Conservation (phyloP, 2,113 vertebrate genomes). For the Microcebus ravelobensis region DNA sequence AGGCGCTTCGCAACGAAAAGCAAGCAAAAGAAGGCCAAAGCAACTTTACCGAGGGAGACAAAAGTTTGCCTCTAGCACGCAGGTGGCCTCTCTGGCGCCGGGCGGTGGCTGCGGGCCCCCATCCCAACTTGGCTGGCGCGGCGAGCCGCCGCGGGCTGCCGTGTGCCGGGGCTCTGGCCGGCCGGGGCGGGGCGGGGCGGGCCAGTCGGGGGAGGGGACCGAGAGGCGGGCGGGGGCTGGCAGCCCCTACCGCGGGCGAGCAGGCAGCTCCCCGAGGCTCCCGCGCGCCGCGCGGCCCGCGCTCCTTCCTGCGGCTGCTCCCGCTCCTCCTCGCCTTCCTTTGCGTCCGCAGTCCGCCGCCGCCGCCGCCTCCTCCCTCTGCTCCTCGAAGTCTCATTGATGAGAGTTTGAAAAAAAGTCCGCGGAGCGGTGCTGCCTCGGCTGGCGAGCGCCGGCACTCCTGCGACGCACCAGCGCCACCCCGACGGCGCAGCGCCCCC, state of each 20-base stretch:
- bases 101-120: conserved; percentile 63
- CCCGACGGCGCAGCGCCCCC: conserved; percentile 70
- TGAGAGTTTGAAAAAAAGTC: conserved; percentile 80
- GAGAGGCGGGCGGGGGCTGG: background rate
- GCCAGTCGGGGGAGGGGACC: background rate
- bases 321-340: conserved; percentile 35
- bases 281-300: background rate
- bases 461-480: conserved; percentile 49
- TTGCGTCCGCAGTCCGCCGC: conserved; percentile 1
- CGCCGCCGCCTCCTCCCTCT: conserved; percentile 53
- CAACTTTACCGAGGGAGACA: conserved; percentile 80
- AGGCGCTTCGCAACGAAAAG: conserved; percentile 58
- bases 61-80: conserved; percentile 81
- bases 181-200: conserved; percentile 14
- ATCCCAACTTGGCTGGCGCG: conserved; percentile 69
- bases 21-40: conserved; percentile 60
- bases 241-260: background rate
- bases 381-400: conserved; percentile 77
- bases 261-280: background rate
- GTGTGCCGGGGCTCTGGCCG: background rate
- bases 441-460: conserved; percentile 70
- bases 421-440: conserved; percentile 72
- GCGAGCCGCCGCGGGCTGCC: conserved; percentile 18
- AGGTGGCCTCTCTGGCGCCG: conserved; percentile 75
- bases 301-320: conserved; percentile 26